These are phyloP conservation scores for Calephelis perditalis DNA, from an alignment of 2,888 invertebrate genomes.

Conservation along the genomic window DNA sequence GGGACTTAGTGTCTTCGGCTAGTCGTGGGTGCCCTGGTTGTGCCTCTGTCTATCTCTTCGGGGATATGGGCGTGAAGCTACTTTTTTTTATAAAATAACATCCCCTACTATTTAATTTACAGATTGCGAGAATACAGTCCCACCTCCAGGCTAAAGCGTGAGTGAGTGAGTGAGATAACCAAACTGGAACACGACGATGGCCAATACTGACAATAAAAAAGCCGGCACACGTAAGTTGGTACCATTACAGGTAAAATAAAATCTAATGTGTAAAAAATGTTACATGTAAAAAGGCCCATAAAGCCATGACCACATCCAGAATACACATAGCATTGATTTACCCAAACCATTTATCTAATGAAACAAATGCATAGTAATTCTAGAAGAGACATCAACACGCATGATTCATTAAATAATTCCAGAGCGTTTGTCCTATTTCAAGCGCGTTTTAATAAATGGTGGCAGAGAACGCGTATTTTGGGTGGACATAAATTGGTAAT, in stretches of 20 bases:
- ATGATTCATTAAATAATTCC: slow-evolving; percentile 10
- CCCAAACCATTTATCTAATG: background rate
- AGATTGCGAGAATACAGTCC: too few species aligned
- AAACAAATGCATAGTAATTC: slow-evolving; percentile 10
- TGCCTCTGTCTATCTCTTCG: too few species aligned
- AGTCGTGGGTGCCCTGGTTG: too few species aligned
- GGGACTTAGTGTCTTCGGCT: too few species aligned
- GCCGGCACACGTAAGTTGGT: too few species aligned
- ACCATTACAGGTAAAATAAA: background rate
- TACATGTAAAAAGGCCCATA: background rate
- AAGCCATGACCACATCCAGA: background rate
- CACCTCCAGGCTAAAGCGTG: too few species aligned
- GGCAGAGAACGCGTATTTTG: slow-evolving; percentile 40
- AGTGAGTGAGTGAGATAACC: too few species aligned
- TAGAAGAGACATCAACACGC: slow-evolving; percentile 13
- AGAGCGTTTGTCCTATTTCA: slow-evolving; percentile 5
- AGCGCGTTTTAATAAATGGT: slow-evolving; percentile 8
- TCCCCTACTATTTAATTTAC: too few species aligned
- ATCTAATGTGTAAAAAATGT: background rate
- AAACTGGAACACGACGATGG: too few species aligned
- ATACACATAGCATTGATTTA: background rate
- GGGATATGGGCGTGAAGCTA: too few species aligned
- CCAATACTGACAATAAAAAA: too few species aligned
- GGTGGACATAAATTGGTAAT: slow-evolving; percentile 58
- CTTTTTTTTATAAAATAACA: too few species aligned